Conservation (phyloP, 92 coral and sea anemone genomes). For the Ricordea florida region DNA sequence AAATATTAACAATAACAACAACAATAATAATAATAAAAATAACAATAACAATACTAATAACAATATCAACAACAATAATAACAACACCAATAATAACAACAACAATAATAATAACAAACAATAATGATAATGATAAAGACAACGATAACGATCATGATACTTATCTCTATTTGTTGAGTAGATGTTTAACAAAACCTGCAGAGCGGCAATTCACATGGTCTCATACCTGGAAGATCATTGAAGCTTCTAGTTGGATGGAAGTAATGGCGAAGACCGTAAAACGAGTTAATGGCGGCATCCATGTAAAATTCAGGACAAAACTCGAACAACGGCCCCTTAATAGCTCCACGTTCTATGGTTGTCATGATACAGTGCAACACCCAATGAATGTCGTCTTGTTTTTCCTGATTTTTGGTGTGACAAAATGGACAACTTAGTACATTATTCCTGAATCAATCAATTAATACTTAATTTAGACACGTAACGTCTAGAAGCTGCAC, state of each 20-base stretch:
- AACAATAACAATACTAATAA: no score
- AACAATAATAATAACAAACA: no score
- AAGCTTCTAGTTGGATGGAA: conserved; percentile 86
- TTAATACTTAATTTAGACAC: neutral
- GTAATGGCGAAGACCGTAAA: conserved; percentile 85
- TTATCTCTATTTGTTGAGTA: no score
- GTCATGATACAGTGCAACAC: conserved; percentile 80
- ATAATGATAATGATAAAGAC: no score
- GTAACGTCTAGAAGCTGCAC: no score
- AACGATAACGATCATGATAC: no score
- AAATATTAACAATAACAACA: no score
- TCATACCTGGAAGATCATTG: conserved; percentile 82
- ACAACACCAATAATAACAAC: neutral
- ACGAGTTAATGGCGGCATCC: conserved; percentile 89
- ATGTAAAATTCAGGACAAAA: conserved; percentile 94
- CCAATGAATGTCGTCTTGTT: conserved; percentile 92
- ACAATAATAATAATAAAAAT: no score
- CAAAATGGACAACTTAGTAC: no score
- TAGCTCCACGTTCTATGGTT: conserved; percentile 72
- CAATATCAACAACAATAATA: neutral
- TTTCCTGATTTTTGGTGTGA: no score
- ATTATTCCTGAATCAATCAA: no score
- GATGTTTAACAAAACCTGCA: neutral
- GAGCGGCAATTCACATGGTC: no score
- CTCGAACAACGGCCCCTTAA: conserved; percentile 71